Percentiles rank a stretch among this genome's conserved stretches.
Evolutionary conservation across 2,797 vertebrate genomes (phyloP).

Genomic region (Danionella dracula): DNA sequence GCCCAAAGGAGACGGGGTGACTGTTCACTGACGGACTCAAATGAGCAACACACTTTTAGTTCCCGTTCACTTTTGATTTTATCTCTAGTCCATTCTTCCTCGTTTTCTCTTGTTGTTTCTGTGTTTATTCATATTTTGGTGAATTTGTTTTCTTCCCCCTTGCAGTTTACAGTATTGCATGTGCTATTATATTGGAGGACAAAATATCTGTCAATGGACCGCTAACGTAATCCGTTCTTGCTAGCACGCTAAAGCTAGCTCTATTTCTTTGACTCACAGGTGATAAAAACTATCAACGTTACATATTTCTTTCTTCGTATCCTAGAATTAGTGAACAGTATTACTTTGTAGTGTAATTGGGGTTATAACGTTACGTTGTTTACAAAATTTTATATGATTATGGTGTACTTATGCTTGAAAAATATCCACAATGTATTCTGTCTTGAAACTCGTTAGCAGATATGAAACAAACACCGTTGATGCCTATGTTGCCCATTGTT

Average conservation of each 20-base stretch:
- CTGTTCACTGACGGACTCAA: neutral
- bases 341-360: too few relatives aligned
- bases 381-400: too few relatives aligned
- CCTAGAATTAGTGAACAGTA: too few relatives aligned
- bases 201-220: neutral
- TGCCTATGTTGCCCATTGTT: too few relatives aligned
- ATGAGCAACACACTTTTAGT: neutral
- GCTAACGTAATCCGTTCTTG: neutral
- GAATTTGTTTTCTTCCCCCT: neutral
- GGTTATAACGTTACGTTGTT: too few relatives aligned
- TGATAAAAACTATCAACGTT: neutral
- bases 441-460: too few relatives aligned
- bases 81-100: neutral
- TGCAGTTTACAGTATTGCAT: neutral
- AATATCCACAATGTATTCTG: too few relatives aligned
- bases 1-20: neutral
- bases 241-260: slow-evolving; percentile 20
- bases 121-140: neutral
- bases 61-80: neutral
- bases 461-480: too few relatives aligned
- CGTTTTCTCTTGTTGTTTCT: neutral
- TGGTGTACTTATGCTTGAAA: too few relatives aligned
- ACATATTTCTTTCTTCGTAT: too few relatives aligned
- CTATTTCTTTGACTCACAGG: slow-evolving; percentile 1
- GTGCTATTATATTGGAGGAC: neutral